Conservation (phyloP, 1,140 invertebrate genomes). For the Pemphigus obesinymphae region DNA sequence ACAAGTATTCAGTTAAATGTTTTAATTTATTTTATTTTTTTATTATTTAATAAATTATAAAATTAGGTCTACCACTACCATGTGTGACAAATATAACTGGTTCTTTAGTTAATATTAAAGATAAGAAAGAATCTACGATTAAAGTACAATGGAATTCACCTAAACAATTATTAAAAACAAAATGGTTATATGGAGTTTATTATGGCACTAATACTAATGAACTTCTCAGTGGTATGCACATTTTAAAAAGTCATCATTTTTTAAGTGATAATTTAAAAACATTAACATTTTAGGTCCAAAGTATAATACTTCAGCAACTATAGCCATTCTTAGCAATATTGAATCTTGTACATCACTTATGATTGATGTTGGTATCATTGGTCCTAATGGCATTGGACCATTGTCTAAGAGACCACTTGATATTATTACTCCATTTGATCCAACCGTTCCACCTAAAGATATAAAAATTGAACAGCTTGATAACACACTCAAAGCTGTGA, state of each 20-base stretch:
- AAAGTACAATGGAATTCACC: conserved; percentile 63
- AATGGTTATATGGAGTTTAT: conserved; percentile 63
- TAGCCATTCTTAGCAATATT: conserved; percentile 58
- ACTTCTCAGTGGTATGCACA: conserved; percentile 44
- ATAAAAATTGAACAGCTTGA: conserved; percentile 50
- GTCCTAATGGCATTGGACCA: conserved; percentile 61
- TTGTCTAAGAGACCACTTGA: conserved; percentile 54
- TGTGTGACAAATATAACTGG: conserved; percentile 54
- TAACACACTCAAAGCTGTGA: conserved; percentile 48
- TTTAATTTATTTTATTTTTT: no score
- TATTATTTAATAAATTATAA: background rate
- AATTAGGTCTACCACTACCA: conserved; percentile 53
- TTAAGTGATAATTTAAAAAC: conserved; percentile 37
- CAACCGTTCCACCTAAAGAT: conserved; percentile 58
- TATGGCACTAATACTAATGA: conserved; percentile 52
- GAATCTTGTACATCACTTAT: conserved; percentile 68
- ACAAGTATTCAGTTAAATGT: background rate
- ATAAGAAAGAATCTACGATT: conserved; percentile 55
- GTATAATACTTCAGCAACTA: conserved; percentile 57
- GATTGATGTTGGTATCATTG: conserved; percentile 65
- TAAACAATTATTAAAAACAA: conserved; percentile 53
- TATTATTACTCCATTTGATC: conserved; percentile 62
- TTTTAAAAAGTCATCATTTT: conserved; percentile 45
- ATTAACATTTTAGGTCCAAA: conserved; percentile 53
- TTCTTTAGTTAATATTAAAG: conserved; percentile 55